Conservation (phyloP, 2,797 vertebrate genomes). For the Parambassis ranga region DNA sequence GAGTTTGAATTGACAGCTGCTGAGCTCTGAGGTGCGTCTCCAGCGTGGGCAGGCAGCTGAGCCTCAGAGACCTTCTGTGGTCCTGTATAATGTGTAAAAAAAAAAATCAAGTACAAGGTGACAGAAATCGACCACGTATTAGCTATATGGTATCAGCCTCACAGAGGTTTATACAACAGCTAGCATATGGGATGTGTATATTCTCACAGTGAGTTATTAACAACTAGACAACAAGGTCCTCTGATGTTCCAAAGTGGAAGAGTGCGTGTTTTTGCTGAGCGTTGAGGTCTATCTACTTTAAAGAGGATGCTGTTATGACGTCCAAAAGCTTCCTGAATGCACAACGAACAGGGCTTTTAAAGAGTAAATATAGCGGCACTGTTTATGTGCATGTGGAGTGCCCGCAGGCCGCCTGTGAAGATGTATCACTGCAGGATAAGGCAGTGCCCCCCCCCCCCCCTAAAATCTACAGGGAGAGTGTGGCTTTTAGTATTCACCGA, state of each 20-base stretch:
- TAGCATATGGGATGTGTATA: background rate
- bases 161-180: background rate
- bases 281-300: constrained; percentile 14
- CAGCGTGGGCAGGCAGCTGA: constrained; percentile 10
- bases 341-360: constrained; percentile 65
- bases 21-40: constrained; percentile 51
- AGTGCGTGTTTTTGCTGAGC: background rate
- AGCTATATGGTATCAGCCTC: constrained; percentile 29
- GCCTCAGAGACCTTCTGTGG: constrained; percentile 24
- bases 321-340: constrained; percentile 39
- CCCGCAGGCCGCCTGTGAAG: constrained; percentile 35
- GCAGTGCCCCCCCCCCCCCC: constrained; percentile 32
- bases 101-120: constrained; percentile 11
- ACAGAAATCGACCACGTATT: too few relatives aligned
- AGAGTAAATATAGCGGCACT: constrained; percentile 71
- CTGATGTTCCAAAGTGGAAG: constrained; percentile 12
- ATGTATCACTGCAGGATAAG: constrained; percentile 47
- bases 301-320: constrained; percentile 1
- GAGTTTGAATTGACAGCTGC: constrained; percentile 64
- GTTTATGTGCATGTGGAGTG: constrained; percentile 51
- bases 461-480: constrained; percentile 43
- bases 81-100: constrained; percentile 3
- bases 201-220: background rate
- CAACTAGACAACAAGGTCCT: constrained; percentile 1
- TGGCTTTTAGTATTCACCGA: constrained; percentile 60